Evolutionary conservation across 2,888 invertebrate species (phyloP), one percentile per base, ranked within the genome.

Genomic region (Oscheius sp.): DNA sequence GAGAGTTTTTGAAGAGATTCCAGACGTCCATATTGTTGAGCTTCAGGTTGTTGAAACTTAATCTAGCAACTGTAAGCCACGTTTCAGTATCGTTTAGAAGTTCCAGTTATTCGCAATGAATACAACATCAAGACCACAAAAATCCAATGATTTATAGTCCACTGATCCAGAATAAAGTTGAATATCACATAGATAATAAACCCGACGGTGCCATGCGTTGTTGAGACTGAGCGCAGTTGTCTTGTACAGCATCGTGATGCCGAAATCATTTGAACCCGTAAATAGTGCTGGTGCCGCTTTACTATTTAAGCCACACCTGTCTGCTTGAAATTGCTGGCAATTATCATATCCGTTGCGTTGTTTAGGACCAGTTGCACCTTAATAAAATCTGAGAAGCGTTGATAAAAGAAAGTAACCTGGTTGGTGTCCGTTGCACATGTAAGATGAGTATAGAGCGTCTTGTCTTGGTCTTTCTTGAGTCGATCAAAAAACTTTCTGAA

Each of bases 371-470:
- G 65, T 48, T 71, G 65, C 15, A 76, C 71, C 58, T 76, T 64
- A 34, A 55, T 29, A 20, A 10, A 25, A 17, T 3, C 3, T 17
- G 15, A 25, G 12, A 5, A 6, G 12, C 46, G 46, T n/a, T 6
- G 25, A 12, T 50, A 10, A 27, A 29, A 37, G 6, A n/a, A 42
- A 6, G 15, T 34, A 39, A 85, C 85, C 75, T 84, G 77, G 17
- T 71, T 69, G 12, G 84, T 83, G 64, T 84, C 84, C 3, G 82
- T 84, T 27, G 84, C 82, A 69, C 84, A 84, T 6, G 84, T 84
- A 34, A 79, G 80, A 69, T 84, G 84, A 27, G 70, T 67, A 71
- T 84, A 84, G 53, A 84, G 74, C 31, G 71, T 74, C 68, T 84
- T 84, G 57, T 84, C 83, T 4, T 78, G 75, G 48, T 84, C 81